Evolutionary conservation across 2,797 vertebrate species (phyloP).

Genomic region (Tadarida brasiliensis): DNA sequence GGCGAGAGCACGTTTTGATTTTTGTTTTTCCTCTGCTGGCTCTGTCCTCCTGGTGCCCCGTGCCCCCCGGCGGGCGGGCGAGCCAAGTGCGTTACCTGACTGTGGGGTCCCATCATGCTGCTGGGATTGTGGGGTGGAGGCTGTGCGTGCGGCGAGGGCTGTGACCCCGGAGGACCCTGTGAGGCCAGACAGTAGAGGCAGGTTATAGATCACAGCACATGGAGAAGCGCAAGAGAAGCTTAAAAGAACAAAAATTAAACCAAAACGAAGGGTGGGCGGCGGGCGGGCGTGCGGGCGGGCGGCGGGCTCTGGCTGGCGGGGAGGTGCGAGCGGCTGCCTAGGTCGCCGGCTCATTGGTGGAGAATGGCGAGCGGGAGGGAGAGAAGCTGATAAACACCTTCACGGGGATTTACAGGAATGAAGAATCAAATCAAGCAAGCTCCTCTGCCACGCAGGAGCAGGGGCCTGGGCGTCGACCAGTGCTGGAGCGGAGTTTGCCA

Average conservation of each 20-base stretch:
- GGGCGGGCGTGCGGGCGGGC: slow-evolving; percentile 74
- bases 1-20: slow-evolving; percentile 69
- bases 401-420: slow-evolving; percentile 52
- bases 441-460: slow-evolving; percentile 78
- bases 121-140: slow-evolving; percentile 98
- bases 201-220: slow-evolving; percentile 93
- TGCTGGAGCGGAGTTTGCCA: slow-evolving; percentile 80
- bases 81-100: slow-evolving; percentile 94
- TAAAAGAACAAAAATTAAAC: slow-evolving; percentile 88
- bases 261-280: slow-evolving; percentile 80
- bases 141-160: slow-evolving; percentile 99
- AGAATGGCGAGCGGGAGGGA: slow-evolving; percentile 42
- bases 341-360: slow-evolving; percentile 42
- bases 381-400: slow-evolving; percentile 63
- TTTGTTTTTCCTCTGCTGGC: slow-evolving; percentile 80
- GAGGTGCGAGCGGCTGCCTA: slow-evolving; percentile 67
- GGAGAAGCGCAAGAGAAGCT: slow-evolving; percentile 90
- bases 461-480: slow-evolving; percentile 41
- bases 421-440: slow-evolving; percentile 79
- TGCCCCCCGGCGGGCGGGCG: slow-evolving; percentile 73
- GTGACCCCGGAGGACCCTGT: slow-evolving; percentile 99
- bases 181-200: slow-evolving; percentile 92
- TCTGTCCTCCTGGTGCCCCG: slow-evolving; percentile 79
- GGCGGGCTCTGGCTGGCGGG: slow-evolving; percentile 79
- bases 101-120: slow-evolving; percentile 99